Conservation (phyloP, 2,113 vertebrate species). For the Aix galericulata region DNA sequence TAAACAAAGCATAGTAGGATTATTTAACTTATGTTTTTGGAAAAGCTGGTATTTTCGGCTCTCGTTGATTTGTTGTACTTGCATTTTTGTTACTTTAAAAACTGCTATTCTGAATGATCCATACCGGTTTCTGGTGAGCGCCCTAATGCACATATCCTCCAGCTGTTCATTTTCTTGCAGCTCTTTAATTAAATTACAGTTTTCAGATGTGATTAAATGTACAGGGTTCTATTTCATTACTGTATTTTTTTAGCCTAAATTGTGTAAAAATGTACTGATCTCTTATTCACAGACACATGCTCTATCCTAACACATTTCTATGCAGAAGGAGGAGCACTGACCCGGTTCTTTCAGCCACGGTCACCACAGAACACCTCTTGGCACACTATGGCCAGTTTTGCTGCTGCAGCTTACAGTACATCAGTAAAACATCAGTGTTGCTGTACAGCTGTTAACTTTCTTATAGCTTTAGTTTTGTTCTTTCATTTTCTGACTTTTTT, state of each 20-base stretch:
- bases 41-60: background rate
- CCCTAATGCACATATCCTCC: background rate
- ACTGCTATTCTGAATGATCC: background rate
- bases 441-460: background rate
- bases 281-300: background rate
- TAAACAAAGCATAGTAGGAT: background rate
- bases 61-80: background rate
- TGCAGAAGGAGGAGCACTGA: background rate
- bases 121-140: background rate
- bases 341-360: background rate
- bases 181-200: background rate
- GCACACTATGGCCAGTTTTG: background rate
- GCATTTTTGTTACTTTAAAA: background rate
- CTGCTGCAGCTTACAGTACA: background rate
- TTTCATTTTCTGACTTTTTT: background rate
- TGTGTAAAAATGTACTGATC: background rate
- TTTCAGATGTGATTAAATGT: background rate
- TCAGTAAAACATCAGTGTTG: accelerated
- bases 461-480: background rate
- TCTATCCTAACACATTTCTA: background rate
- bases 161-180: background rate
- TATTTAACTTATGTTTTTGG: background rate
- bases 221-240: background rate
- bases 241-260: background rate
- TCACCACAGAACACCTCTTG: background rate